Percentiles rank a stretch among this genome's conserved stretches.
Evolutionary conservation across 2,113 vertebrate genomes (phyloP).

Genomic region (Paramisgurnus dabryanus): DNA sequence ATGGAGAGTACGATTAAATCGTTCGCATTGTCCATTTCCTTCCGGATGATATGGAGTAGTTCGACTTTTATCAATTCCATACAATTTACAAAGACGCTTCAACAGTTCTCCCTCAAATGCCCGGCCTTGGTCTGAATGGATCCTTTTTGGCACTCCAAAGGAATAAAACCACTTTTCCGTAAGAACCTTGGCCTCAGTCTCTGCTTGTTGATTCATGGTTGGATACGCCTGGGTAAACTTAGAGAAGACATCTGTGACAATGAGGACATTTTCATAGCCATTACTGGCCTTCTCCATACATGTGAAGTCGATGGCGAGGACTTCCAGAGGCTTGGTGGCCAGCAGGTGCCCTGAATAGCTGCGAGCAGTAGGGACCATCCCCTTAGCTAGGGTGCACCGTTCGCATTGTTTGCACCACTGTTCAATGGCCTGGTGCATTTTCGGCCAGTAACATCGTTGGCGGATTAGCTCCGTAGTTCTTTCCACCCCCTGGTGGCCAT

Average conservation of each 20-base stretch:
- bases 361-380: too few species aligned
- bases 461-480: background rate
- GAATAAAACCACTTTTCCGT: constrained; percentile 10
- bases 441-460: background rate
- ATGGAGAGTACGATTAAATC: too few species aligned
- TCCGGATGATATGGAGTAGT: background rate
- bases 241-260: background rate
- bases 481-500: constrained; percentile 12
- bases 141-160: background rate
- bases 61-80: background rate
- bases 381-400: background rate
- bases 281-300: too few species aligned
- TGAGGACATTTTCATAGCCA: background rate
- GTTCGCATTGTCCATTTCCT: too few species aligned
- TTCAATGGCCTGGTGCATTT: background rate
- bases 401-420: background rate
- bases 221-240: background rate
- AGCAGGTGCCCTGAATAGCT: too few species aligned
- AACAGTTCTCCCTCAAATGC: background rate
- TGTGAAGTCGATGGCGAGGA: constrained; percentile 9
- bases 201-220: background rate
- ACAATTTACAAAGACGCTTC: background rate
- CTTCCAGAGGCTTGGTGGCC: too few species aligned
- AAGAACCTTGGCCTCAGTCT: background rate
- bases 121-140: background rate